phyloP scores from a whole-genome alignment of 2,113 vertebrate genomes.

The Notarius quadriscutis region DNA sequence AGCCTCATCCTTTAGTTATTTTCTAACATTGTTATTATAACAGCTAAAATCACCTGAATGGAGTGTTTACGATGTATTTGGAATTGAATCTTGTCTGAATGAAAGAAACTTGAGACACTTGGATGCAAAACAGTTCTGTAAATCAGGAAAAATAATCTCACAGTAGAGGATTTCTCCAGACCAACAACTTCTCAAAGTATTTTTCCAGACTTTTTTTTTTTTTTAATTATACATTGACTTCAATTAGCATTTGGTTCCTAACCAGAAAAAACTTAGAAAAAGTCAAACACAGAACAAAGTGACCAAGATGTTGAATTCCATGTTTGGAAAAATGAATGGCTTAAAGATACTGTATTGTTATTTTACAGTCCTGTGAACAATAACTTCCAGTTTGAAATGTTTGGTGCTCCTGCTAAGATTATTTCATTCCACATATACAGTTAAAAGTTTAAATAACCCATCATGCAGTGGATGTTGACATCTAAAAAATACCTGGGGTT shows the following conservation, averaged over 20 bases:
- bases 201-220: conserved; percentile 51
- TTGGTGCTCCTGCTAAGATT: background rate
- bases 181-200: conserved; percentile 32
- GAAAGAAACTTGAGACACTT: background rate
- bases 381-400: background rate
- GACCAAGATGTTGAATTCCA: background rate
- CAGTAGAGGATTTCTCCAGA: conserved; percentile 51
- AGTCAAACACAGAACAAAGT: conserved; percentile 1
- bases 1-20: background rate
- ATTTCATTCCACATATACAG: background rate
- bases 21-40: background rate
- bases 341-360: background rate
- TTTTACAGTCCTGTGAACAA: background rate
- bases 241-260: conserved; percentile 10
- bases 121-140: conserved; percentile 18
- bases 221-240: conserved; percentile 1
- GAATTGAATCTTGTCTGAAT: background rate
- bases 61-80: background rate
- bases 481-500: background rate
- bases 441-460: conserved; percentile 12
- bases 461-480: background rate
- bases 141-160: conserved; percentile 54
- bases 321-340: background rate
- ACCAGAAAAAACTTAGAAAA: conserved; percentile 12
- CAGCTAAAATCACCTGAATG: background rate